phyloP scores from a whole-genome alignment of 2,113 vertebrate genomes.

The Dinomys branickii region DNA sequence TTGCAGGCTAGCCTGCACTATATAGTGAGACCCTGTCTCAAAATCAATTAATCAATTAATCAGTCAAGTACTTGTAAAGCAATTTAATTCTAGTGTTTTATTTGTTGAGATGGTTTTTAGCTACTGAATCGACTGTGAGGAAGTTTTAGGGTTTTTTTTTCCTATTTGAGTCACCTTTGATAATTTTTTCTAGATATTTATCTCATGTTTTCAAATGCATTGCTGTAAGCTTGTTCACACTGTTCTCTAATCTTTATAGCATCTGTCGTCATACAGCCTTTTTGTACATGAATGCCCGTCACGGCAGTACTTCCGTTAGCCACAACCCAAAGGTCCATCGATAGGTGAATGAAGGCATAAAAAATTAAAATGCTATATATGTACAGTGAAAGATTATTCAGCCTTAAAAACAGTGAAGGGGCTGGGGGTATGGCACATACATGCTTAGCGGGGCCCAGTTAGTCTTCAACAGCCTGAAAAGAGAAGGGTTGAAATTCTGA shows the following conservation, averaged over 20 bases:
- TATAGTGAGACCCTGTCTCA: background rate
- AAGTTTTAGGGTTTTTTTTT: constrained; percentile 48
- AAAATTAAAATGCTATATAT: background rate
- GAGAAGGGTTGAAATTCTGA: background rate
- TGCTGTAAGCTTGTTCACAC: background rate
- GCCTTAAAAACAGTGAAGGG: background rate
- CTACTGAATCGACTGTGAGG: background rate
- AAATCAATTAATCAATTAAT: background rate
- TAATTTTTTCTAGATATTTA: constrained; percentile 36
- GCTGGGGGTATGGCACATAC: background rate
- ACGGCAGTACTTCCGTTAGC: background rate
- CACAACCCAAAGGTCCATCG: background rate
- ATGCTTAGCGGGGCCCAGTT: background rate
- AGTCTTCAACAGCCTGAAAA: background rate
- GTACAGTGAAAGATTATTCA: background rate
- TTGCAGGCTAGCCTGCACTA: background rate
- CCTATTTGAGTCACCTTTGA: constrained; percentile 24
- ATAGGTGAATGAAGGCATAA: background rate
- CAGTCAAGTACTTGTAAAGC: background rate
- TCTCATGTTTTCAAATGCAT: constrained; percentile 31
- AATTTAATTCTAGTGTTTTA: constrained; percentile 39
- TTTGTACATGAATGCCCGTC: background rate
- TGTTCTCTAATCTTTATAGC: background rate
- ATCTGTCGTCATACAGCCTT: background rate
- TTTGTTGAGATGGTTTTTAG: background rate